Evolutionary conservation across 2,113 vertebrate genomes (phyloP).

Genomic region (Melierax canorus): DNA sequence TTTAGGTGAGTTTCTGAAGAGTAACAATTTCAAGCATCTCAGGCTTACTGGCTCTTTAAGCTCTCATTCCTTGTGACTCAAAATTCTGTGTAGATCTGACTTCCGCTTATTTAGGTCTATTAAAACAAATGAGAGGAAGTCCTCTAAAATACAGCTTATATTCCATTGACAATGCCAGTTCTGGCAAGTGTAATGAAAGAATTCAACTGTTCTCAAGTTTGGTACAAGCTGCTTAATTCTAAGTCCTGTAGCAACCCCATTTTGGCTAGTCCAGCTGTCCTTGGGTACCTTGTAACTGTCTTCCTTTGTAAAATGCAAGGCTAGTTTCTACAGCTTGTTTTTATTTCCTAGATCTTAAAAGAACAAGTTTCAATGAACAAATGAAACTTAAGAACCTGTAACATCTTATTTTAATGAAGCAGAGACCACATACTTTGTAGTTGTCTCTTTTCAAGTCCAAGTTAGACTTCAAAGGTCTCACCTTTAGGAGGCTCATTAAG

Average conservation of each 20-base stretch:
- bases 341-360: slow-evolving; percentile 11
- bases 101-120: neutral
- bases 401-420: neutral
- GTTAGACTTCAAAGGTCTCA: slow-evolving; percentile 21
- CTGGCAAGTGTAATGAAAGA: neutral
- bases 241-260: neutral
- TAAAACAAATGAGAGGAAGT: neutral
- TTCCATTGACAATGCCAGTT: neutral
- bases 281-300: neutral
- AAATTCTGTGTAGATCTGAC: neutral
- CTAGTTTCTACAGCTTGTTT: neutral
- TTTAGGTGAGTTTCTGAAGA: neutral
- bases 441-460: neutral
- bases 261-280: neutral
- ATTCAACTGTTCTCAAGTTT: neutral
- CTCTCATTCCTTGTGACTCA: neutral
- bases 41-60: neutral
- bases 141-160: neutral
- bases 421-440: neutral
- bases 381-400: neutral
- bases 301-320: neutral
- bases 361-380: neutral
- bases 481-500: neutral
- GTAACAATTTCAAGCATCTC: neutral
- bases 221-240: neutral